These are phyloP conservation scores for Lathamus discolor DNA, from an alignment of 2,113 vertebrate species.

Conservation along the genomic window DNA sequence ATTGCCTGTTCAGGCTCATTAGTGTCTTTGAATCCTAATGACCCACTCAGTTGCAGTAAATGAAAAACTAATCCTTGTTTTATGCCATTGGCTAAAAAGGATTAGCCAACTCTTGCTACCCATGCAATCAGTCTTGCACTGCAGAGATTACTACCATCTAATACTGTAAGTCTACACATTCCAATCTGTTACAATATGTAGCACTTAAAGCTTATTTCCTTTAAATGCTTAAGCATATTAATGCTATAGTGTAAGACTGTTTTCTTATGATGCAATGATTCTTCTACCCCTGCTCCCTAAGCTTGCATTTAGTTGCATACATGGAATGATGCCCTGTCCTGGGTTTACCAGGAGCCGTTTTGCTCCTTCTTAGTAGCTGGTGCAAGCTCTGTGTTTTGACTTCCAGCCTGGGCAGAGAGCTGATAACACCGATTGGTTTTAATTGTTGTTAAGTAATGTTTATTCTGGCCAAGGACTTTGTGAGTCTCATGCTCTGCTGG, in stretches of 20 bases:
- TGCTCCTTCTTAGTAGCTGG: too few species aligned
- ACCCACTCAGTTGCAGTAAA: constrained; percentile 65
- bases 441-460: too few species aligned
- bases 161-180: constrained; percentile 69
- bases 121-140: constrained; percentile 48
- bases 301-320: neutral
- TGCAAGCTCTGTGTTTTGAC: too few species aligned
- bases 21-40: constrained; percentile 70
- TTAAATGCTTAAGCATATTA: constrained; percentile 51
- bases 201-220: constrained; percentile 65
- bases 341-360: too few species aligned
- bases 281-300: neutral
- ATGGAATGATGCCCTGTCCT: neutral
- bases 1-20: constrained; percentile 66
- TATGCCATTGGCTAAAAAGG: constrained; percentile 63
- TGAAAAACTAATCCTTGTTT: constrained; percentile 74
- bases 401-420: too few species aligned
- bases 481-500: too few species aligned
- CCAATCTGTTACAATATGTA: constrained; percentile 67
- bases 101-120: constrained; percentile 68
- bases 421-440: too few species aligned
- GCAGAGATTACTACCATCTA: constrained; percentile 55
- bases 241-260: constrained; percentile 16
- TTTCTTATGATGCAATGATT: constrained; percentile 3
- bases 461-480: too few species aligned